Percentiles rank a stretch among this genome's conserved stretches.
phyloP scores from a whole-genome alignment of 2,888 invertebrate species.

The Dicycla oo region DNA sequence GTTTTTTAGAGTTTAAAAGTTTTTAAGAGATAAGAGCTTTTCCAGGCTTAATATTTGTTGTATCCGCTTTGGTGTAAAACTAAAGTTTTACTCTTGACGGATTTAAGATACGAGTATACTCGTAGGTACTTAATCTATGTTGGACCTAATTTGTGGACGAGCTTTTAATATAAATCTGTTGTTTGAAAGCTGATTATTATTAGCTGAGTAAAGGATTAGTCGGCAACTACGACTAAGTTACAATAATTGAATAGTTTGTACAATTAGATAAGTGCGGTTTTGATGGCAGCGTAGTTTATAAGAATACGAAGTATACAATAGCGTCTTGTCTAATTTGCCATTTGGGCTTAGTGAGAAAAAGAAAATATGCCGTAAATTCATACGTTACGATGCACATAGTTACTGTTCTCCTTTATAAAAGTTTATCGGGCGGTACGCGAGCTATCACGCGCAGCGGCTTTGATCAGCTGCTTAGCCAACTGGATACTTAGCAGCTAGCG shows the following conservation, averaged over 20 bases:
- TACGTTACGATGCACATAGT: neutral
- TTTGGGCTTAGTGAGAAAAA: neutral
- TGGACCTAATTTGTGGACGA: conserved; percentile 46
- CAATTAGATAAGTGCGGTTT: neutral
- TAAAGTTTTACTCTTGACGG: conserved; percentile 51
- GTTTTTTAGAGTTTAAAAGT: conserved; percentile 43
- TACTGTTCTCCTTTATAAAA: conserved; percentile 1
- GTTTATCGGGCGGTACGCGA: conserved; percentile 43
- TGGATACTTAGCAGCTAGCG: conserved; percentile 28
- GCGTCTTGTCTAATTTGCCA: neutral
- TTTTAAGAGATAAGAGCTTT: conserved; percentile 50
- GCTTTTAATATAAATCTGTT: conserved; percentile 35
- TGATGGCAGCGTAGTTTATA: neutral
- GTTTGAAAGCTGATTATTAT: conserved; percentile 15
- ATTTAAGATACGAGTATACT: conserved; percentile 45
- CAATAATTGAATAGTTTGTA: neutral
- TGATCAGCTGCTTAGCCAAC: conserved; percentile 53
- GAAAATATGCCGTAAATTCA: neutral
- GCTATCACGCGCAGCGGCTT: conserved; percentile 49
- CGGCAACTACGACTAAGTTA: conserved; percentile 10
- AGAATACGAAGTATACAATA: neutral
- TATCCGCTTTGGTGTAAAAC: conserved; percentile 44
- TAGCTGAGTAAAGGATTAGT: conserved; percentile 2
- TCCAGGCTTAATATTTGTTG: conserved; percentile 53
- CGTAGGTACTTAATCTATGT: conserved; percentile 55